Evolutionary conservation across 2,797 vertebrate genomes (phyloP).

Genomic region (Hydrocynus forskahlii): DNA sequence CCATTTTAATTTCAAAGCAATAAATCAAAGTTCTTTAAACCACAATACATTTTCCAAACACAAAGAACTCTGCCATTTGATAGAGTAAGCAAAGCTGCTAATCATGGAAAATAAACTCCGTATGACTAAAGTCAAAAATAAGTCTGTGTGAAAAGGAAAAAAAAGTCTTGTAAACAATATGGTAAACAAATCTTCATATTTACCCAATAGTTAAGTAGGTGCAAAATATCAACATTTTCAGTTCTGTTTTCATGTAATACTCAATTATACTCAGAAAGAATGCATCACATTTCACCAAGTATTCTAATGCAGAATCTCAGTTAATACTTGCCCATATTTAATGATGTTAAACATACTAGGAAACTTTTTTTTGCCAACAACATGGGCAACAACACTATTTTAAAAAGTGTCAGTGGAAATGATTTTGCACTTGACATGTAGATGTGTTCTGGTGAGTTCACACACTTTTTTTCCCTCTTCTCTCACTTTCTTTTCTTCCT

Average conservation of each 20-base stretch:
- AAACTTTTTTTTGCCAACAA: conserved; percentile 51
- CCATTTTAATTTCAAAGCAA: conserved; percentile 63
- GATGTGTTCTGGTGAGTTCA: conserved; percentile 43
- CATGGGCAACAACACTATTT: conserved; percentile 52
- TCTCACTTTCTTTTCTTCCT: conserved; percentile 1
- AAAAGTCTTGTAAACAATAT: conserved; percentile 59
- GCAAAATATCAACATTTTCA: conserved; percentile 60
- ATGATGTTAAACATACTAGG: conserved; percentile 53
- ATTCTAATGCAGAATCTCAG: conserved; percentile 56
- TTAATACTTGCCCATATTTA: conserved; percentile 58
- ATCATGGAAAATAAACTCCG: conserved; percentile 57
- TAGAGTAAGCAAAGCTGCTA: conserved; percentile 53
- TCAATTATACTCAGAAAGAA: conserved; percentile 51
- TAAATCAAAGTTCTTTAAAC: conserved; percentile 60
- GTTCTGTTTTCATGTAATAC: conserved; percentile 56
- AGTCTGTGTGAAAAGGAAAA: conserved; percentile 55
- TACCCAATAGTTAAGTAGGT: conserved; percentile 60
- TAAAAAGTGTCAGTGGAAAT: conserved; percentile 52
- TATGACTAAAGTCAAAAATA: conserved; percentile 58
- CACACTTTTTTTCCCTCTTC: background rate
- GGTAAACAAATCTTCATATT: conserved; percentile 64
- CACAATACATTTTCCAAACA: conserved; percentile 60
- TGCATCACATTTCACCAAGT: conserved; percentile 53
- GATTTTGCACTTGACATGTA: conserved; percentile 37
- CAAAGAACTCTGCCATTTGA: conserved; percentile 56